Evolutionary conservation across 2,797 vertebrate genomes (phyloP).

Genomic region (Florisuga fusca): DNA sequence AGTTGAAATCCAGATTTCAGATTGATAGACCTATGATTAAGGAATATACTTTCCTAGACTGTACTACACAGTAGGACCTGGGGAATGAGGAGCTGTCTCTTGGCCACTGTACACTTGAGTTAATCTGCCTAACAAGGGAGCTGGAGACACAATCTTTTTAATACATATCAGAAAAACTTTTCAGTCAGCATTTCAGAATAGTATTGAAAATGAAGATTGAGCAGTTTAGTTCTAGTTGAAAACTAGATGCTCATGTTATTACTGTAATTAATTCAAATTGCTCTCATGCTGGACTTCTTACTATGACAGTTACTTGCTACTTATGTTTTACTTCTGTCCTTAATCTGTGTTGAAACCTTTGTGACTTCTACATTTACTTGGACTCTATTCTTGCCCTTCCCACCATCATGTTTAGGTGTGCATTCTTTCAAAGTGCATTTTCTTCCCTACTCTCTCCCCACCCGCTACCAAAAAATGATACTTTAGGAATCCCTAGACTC

Average conservation of each 20-base stretch:
- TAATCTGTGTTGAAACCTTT: neutral
- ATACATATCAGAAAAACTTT: slow-evolving; percentile 49
- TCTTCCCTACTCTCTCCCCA: neutral
- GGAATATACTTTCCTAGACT: neutral
- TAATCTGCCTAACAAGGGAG: slow-evolving; percentile 66
- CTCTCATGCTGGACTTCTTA: slow-evolving; percentile 39
- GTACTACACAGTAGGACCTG: neutral
- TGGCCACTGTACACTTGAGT: slow-evolving; percentile 24
- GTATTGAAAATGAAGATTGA: slow-evolving; percentile 48
- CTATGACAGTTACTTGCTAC: slow-evolving; percentile 26
- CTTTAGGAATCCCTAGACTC: slow-evolving; percentile 33
- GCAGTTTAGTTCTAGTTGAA: slow-evolving; percentile 29
- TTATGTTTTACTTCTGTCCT: neutral
- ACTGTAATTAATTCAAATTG: slow-evolving; percentile 52
- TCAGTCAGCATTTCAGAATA: slow-evolving; percentile 39
- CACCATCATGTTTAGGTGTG: neutral
- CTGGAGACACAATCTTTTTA: slow-evolving; percentile 59
- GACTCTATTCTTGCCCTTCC: neutral
- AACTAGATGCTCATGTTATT: slow-evolving; percentile 42
- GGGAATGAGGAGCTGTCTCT: slow-evolving; percentile 18
- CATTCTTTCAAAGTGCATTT: neutral
- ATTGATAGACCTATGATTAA: neutral
- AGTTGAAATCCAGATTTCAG: neutral
- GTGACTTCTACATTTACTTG: neutral
- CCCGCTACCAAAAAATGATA: slow-evolving; percentile 11